Conservation (phyloP, 35 echinoderm and acorn worm species). For the Amphiura filiformis region DNA sequence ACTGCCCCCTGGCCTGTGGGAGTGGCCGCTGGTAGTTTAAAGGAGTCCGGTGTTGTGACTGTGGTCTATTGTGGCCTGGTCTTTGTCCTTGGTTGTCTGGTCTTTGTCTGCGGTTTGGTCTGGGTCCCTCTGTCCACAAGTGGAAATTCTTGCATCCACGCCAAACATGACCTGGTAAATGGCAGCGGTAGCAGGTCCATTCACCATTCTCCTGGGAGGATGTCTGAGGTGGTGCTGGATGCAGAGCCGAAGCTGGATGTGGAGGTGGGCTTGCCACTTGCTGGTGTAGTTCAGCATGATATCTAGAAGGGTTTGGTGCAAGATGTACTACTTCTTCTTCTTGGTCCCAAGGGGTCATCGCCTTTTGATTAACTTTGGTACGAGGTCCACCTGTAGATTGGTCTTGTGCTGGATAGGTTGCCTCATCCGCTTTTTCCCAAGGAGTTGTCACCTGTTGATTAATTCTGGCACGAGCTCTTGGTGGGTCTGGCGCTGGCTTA, state of each 20-base stretch:
- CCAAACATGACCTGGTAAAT: neutral
- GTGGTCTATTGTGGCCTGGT: neutral
- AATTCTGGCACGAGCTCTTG: neutral
- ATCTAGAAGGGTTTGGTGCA: too few relatives aligned
- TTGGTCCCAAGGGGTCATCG: too few relatives aligned
- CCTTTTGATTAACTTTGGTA: neutral
- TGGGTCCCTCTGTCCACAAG: too few relatives aligned
- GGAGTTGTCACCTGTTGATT: neutral
- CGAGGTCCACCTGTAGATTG: too few relatives aligned
- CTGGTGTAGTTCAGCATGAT: too few relatives aligned
- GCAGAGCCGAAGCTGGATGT: too few relatives aligned
- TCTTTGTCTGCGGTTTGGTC: too few relatives aligned
- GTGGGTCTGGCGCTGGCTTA: neutral
- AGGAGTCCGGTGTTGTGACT: neutral
- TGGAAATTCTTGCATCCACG: neutral
- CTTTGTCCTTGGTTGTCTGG: too few relatives aligned
- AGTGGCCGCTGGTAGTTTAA: neutral
- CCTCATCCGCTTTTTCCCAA: too few relatives aligned
- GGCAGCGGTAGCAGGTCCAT: neutral
- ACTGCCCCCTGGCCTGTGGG: neutral
- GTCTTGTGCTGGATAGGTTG: too few relatives aligned
- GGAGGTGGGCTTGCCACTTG: too few relatives aligned
- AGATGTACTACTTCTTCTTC: too few relatives aligned
- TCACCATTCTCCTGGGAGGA: neutral
- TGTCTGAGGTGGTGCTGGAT: neutral